Base-by-base conservation (phyloP, 1,140 invertebrate genomes). In the Caenorhabditis inopinata region DNA sequence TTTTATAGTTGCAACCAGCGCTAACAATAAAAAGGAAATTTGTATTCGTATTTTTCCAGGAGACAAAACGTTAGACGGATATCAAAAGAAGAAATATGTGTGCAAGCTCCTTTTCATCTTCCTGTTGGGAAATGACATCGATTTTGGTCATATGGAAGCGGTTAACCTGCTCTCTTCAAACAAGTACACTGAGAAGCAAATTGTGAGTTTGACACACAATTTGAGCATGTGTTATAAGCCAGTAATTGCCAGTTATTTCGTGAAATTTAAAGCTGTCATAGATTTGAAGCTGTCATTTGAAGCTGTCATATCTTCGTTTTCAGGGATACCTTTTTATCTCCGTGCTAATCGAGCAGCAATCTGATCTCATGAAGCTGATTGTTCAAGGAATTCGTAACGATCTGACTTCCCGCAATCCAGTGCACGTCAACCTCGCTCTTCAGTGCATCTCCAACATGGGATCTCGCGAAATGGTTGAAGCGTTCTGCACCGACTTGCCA, bases 1-100 rank as follows among this genome's bases (percentile, higher is more conserved):
- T 27, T 12, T 18, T 68, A 7, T 38, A 1, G 9, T 25, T 35
- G 11, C 29, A 11, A 35, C 1, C 38, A 1, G 6, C 11, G 16
- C 25, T 53, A 53, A 53, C 7, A 53, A 53, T 7, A 27, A 0
- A 53, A 53, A 21, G 6, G 49, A 9, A 53, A 23, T 0, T 0
- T 6, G 49, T 1, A 53, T 23, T 18, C 16, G 5, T 25, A 51
- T 27, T 83, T 85, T 53, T n/a, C n/a, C 62, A 91, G 92, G 97
- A 78, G 97, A 99, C 90, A 99, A 98, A 92, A 98, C 97, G 38
- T 91, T 99, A 42, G 97, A 99, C 92, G 97, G 97, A 21, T 99
- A 99, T 90, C 97, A 99, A 89, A 99, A 99, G 91, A 99, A 99
- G 91, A 99, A 99, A 91, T 99, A 99, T 92, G 97, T 99, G 42